These are phyloP conservation scores for Carterocephalus palaemon DNA, from an alignment of 2,888 invertebrate genomes.

Conservation along the genomic window DNA sequence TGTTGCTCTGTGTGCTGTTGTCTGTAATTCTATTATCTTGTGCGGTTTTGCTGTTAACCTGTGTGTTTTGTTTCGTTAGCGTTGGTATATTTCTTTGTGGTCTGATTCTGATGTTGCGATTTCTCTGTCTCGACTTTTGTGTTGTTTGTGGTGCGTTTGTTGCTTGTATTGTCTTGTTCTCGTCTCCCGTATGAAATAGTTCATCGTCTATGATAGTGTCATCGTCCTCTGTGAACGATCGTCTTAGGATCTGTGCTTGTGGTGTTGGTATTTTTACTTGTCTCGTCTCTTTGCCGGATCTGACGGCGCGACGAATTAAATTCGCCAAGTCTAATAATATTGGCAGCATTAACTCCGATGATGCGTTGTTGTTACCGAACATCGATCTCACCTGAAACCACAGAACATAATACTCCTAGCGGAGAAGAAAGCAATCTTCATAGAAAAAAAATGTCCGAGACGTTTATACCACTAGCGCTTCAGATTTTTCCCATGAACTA, in stretches of 20 bases:
- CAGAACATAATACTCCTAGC: too few species aligned
- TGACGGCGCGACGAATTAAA: conserved; percentile 75
- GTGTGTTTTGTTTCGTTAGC: conserved; percentile 33
- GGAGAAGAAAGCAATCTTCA: too few species aligned
- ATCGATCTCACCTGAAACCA: conserved; percentile 78
- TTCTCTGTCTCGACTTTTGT: conserved; percentile 35
- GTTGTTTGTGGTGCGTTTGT: conserved; percentile 34
- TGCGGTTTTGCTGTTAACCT: conserved; percentile 27
- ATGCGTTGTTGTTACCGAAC: conserved; percentile 77
- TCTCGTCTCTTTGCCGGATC: conserved; percentile 56
- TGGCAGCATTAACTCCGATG: conserved; percentile 79
- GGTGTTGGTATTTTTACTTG: conserved; percentile 49
- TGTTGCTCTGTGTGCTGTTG: conserved; percentile 35
- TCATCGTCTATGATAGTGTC: conserved; percentile 50
- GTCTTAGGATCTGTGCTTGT: conserved; percentile 55
- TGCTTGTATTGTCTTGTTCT: conserved; percentile 27
- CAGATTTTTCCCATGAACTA: too few species aligned
- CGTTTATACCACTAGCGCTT: too few species aligned
- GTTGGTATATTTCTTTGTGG: conserved; percentile 42
- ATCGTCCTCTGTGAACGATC: conserved; percentile 58
- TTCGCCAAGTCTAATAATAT: conserved; percentile 82
- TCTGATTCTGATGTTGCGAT: conserved; percentile 46
- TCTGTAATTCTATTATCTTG: conserved; percentile 36
- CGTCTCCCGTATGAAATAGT: conserved; percentile 49
- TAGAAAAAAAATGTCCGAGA: too few species aligned